Evolutionary conservation across 2,797 vertebrate genomes (phyloP), one percentile per base, ranked within the genome.

Genomic region (Myotis findleyi): DNA sequence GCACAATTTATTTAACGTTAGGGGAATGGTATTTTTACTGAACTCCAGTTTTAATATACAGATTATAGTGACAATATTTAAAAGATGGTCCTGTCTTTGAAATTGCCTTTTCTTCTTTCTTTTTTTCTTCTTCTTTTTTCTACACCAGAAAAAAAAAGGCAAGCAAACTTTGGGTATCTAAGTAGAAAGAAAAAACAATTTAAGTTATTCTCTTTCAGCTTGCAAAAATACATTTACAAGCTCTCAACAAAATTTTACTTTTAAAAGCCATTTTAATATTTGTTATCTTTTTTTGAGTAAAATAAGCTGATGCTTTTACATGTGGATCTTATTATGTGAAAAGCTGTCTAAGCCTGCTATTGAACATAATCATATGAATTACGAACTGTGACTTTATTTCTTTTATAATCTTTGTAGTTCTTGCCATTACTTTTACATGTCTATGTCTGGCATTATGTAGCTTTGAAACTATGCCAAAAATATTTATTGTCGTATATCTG

Each of bases 371-470:
- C 97, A 95, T 98, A 98, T 97, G 97, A 98, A 98, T 98, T 98
- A 98, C 84, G 95, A 98, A 98, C 98, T 98, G 98, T 98, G 97
- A 98, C 98, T 99, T 98, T 98, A 98, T 98, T 98, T 98, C 96
- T 97, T 98, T 98, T 98, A 98, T 98, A 98, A 98, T 98, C 98
- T 98, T 98, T 98, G 97, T 98, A 98, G 98, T 98, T 97, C 77
- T 98, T 98, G 98, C 98, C 96, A 97, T 98, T 98, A 98, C 96
- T 98, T 98, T 98, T 98, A 98, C 98, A 97, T 98, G 98, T 98
- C 98, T 98, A 97, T 97, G 98, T 98, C 98, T 98, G 98, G 98
- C 96, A 98, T 98, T 98, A 97, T 94, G 92, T 88, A 98, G 97
- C 98, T 98, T 98, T 98, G 98, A 98, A 98, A 98, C 96, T 59